Evolutionary conservation across 1,140 invertebrate species (phyloP), one percentile per base, ranked within the genome.

Genomic region (Drosophila tani): DNA sequence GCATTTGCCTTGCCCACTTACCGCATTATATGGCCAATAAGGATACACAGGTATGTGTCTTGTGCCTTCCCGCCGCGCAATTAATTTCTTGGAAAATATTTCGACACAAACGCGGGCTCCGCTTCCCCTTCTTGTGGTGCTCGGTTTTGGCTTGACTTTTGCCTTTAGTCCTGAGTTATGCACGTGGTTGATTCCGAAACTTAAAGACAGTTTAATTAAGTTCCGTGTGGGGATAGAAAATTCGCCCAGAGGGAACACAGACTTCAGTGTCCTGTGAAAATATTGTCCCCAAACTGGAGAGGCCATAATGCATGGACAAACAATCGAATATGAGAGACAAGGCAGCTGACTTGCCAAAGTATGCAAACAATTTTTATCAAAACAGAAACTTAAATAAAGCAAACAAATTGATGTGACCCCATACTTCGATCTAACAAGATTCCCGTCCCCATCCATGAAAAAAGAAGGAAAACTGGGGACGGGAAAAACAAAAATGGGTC

Each of bases 371-470:
- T 84, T 77, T 78, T 85, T 86, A 71, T 64, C 45, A 80, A 71
- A 86, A 76, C 83, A 87, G 47, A 80, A 90, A 90, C 85, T 85
- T 90, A 82, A 88, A 85, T 88, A 88, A 88, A 82, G 85, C 81
- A 90, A 85, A 90, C 81, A 82, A 90, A 85, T 90, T 88, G 69
- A 88, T 88, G 78, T 66, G 73, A 40, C 65, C 65, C 59, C 75
- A 60, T 51, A n/a, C 50, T 50, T 65, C n/a, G 27, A 55, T 45
- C 57, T 68, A 73, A 73, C 55, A 74, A 73, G 75, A 69, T 56
- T 40, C 47, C 24, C 17, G 1, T 14, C 27, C 40, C 29, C 24
- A 17, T 14, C 9, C n/a, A 12, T 6, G 5, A n/a, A 59, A 56
- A 59, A 32, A 57, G 17, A 58, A 55, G 35, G 45, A 32, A 8